Conservation (phyloP, 2,797 vertebrate genomes). For the Streptopelia turtur region DNA sequence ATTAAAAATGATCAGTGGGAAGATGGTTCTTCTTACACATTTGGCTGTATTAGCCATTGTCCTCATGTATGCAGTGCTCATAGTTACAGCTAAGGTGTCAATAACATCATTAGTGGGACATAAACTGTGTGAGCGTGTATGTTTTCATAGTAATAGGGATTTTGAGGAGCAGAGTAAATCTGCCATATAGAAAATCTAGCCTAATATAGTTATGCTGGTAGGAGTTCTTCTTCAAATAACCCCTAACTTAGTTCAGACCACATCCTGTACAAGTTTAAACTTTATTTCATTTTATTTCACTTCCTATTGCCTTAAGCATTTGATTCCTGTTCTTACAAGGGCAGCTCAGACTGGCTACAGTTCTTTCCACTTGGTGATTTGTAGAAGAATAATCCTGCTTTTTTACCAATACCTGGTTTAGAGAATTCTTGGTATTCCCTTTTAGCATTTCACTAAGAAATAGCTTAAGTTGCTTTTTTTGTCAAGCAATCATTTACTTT, state of each 20-base stretch:
- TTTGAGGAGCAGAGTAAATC: background rate
- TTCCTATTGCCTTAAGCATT: background rate
- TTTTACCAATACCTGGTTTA: background rate
- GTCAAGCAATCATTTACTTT: background rate
- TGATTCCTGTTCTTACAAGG: background rate
- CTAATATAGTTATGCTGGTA: background rate
- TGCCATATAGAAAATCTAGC: background rate
- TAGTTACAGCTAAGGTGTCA: background rate
- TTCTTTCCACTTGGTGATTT: background rate
- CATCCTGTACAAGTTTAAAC: constrained; percentile 4
- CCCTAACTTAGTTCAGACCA: background rate
- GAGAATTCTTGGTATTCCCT: background rate
- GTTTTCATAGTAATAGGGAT: background rate
- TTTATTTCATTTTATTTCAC: constrained; percentile 5
- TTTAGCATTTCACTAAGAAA: background rate
- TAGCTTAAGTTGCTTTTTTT: background rate
- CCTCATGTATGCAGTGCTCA: background rate
- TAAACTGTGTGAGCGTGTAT: background rate
- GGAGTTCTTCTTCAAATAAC: background rate
- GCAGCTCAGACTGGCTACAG: background rate
- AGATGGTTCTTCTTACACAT: background rate
- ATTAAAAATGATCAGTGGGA: background rate
- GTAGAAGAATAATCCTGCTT: background rate
- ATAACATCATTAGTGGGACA: background rate
- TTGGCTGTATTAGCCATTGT: background rate